Evolutionary conservation across 2,113 vertebrate species (phyloP).

Genomic region (Glareola pratincola): DNA sequence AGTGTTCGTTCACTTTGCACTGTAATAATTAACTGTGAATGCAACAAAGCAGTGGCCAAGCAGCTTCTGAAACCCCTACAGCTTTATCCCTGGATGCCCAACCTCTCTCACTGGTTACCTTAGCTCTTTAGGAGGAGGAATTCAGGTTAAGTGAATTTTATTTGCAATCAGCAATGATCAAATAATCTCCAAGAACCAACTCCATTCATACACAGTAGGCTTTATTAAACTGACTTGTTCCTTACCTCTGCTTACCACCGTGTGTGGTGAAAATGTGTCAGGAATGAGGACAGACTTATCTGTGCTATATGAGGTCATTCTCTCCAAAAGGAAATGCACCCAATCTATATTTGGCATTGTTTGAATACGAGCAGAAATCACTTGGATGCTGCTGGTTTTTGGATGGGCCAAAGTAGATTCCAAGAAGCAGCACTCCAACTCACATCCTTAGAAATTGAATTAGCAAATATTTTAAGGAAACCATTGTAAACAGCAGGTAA

Average conservation of each 20-base stretch:
- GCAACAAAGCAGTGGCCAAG: background rate
- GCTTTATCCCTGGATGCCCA: background rate
- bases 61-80: background rate
- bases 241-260: background rate
- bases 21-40: background rate
- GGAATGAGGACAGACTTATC: background rate
- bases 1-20: background rate
- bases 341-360: background rate
- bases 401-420: background rate
- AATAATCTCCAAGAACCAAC: background rate
- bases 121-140: background rate
- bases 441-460: background rate
- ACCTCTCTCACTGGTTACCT: background rate
- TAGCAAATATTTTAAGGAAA: background rate
- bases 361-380: background rate
- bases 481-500: background rate
- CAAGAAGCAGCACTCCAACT: background rate
- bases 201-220: background rate
- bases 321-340: background rate
- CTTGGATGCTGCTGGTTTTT: background rate
- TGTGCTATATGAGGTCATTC: background rate
- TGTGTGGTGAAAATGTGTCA: background rate
- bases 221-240: background rate
- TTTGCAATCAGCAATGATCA: background rate
- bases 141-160: background rate